Base-by-base conservation (phyloP, 1,140 invertebrate genomes). In the Helicoverpa zea region DNA sequence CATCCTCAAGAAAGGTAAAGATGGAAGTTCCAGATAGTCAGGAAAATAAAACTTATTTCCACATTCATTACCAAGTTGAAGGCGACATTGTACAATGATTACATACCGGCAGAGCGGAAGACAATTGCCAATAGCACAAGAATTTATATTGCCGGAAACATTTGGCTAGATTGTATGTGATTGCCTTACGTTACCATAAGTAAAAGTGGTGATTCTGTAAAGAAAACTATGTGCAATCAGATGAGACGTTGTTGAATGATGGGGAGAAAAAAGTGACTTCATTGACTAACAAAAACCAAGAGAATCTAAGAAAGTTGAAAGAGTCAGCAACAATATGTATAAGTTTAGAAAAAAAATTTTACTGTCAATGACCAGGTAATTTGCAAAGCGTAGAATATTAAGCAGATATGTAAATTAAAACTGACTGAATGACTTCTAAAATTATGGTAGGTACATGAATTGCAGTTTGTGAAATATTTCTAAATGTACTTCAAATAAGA, bases 41-140 rank as follows among this genome's bases (percentile, higher is more conserved):
- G 49, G 49, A 72, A 70, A 30, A 72, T 52, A 29, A 70, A 30
- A 29, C 2, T 49, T 30, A 54, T 70, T 70, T 72, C 49, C 68
- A 51, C 68, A n/a, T 30, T 54, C 11, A 51, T 72, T 52, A 52
- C 68, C 18, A 54, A 54, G 49, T 72, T 30, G 68, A 72, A 54
- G 68, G 49, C 18, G 68, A 72, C 68, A 72, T 72, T 54, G 49
- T 51, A 30, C 12, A 29, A 29, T 52, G 49, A 54, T 72, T 72
- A 51, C 49, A 72, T 72, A 54, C 30, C 14, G 43, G 49, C 23
- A 30, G 68, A 51, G 68, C 49, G 49, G 68, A 72, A 72, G 68
- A 52, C 68, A 72, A 72, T 72, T 72, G 68, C 49, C 68, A 72
- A 72, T 72, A 72, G 52, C 49, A 30, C 47, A 52, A 72, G 68